Evolutionary conservation across 2,888 invertebrate genomes (phyloP).

Genomic region (Pocota personata): DNA sequence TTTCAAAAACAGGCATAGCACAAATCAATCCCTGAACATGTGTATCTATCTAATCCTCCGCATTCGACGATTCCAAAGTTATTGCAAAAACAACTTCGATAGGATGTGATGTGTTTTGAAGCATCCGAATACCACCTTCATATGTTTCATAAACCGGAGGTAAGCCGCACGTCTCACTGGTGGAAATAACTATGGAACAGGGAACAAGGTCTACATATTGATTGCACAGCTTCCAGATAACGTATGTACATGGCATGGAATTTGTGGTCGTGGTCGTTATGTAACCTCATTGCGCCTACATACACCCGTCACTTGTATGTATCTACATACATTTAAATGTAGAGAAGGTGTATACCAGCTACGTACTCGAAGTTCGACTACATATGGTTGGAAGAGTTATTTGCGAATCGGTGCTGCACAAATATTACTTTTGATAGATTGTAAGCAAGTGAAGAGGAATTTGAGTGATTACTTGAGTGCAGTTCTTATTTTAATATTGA

Average conservation of each 20-base stretch:
- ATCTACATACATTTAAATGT: background rate
- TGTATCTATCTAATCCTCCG: slow-evolving; percentile 12
- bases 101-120: slow-evolving; percentile 6
- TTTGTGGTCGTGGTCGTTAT: slow-evolving; percentile 26
- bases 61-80: slow-evolving; percentile 23
- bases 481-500: background rate
- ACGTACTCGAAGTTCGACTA: background rate
- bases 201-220: slow-evolving; percentile 31
- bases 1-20: slow-evolving; percentile 40
- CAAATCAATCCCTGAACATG: slow-evolving; percentile 48
- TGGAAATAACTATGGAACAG: slow-evolving; percentile 1
- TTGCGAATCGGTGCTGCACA: slow-evolving; percentile 19
- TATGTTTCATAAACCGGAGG: slow-evolving; percentile 21
- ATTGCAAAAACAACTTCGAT: slow-evolving; percentile 47
- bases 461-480: slow-evolving; percentile 35
- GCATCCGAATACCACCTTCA: background rate
- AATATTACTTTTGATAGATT: slow-evolving; percentile 41
- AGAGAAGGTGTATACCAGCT: background rate
- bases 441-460: slow-evolving; percentile 25
- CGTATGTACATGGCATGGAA: background rate
- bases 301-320: background rate
- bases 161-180: slow-evolving; percentile 32
- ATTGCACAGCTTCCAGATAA: slow-evolving; percentile 17
- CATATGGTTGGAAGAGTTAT: background rate
- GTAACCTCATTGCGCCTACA: slow-evolving; percentile 27